Evolutionary conservation across 2,888 invertebrate genomes (phyloP).

Genomic region (Drosophila pseudotakahashii): DNA sequence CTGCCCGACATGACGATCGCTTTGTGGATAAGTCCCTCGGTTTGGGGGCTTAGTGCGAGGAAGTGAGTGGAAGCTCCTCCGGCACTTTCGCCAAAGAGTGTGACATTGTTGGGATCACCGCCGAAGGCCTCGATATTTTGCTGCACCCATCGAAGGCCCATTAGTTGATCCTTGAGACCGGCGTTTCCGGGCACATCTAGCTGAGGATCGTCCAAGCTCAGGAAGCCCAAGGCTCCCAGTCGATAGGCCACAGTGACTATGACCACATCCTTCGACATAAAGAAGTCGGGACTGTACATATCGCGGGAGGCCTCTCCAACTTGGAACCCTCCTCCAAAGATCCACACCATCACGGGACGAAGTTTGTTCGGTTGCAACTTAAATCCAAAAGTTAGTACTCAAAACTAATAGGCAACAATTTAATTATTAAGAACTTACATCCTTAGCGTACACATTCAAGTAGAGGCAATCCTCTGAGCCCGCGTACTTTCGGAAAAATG

Average conservation of each 20-base stretch:
- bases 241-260: slow-evolving; percentile 85
- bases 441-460: slow-evolving; percentile 85
- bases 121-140: slow-evolving; percentile 85
- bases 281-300: slow-evolving; percentile 84
- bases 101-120: slow-evolving; percentile 85
- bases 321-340: slow-evolving; percentile 85
- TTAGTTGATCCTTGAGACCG: slow-evolving; percentile 85
- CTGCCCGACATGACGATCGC: slow-evolving; percentile 83
- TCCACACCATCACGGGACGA: slow-evolving; percentile 85
- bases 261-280: slow-evolving; percentile 85
- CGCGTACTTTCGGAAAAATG: slow-evolving; percentile 79
- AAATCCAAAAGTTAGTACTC: not conserved
- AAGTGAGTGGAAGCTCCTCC: slow-evolving; percentile 85
- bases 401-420: not conserved
- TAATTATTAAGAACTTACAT: slow-evolving; percentile 67
- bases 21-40: slow-evolving; percentile 82
- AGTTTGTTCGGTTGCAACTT: slow-evolving; percentile 72
- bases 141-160: slow-evolving; percentile 85
- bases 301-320: slow-evolving; percentile 84
- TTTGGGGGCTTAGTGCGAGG: slow-evolving; percentile 84
- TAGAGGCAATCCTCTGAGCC: slow-evolving; percentile 86
- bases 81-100: slow-evolving; percentile 86
- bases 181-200: slow-evolving; percentile 85
- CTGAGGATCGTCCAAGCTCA: slow-evolving; percentile 84
- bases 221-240: slow-evolving; percentile 85